phyloP scores from a whole-genome alignment of 2,888 invertebrate species.

The Stenoptilia bipunctidactyla region DNA sequence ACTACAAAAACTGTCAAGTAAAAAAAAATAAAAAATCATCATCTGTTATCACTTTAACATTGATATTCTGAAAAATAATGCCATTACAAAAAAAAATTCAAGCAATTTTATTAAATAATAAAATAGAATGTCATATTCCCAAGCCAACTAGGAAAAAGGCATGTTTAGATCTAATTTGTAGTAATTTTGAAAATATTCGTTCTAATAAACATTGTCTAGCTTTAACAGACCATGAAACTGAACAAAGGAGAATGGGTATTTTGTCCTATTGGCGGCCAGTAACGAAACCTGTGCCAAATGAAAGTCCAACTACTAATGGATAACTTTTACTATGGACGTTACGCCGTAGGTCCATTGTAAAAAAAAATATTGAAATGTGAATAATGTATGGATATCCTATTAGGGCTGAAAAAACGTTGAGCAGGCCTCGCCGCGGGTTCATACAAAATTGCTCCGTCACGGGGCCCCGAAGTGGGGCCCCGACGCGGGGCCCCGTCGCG shows the following conservation, averaged over 20 bases:
- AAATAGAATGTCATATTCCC: constrained; percentile 7
- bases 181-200: constrained; percentile 5
- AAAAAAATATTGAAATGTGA: neutral
- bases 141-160: constrained; percentile 8
- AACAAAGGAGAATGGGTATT: too few relatives aligned
- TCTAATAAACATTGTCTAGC: constrained; percentile 1
- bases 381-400: too few relatives aligned
- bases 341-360: too few relatives aligned
- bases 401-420: too few relatives aligned
- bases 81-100: neutral
- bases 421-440: too few relatives aligned
- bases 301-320: too few relatives aligned
- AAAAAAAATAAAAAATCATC: constrained; percentile 3
- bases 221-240: constrained; percentile 7
- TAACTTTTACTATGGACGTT: too few relatives aligned
- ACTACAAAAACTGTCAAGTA: neutral
- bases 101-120: constrained; percentile 4
- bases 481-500: too few relatives aligned
- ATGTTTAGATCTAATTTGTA: constrained; percentile 11
- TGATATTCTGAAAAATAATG: constrained; percentile 3
- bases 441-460: too few relatives aligned
- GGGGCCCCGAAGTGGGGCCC: too few relatives aligned
- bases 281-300: too few relatives aligned
- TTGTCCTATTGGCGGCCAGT: too few relatives aligned
- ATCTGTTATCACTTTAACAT: constrained; percentile 10